Evolutionary conservation across 2,113 vertebrate species (phyloP), one percentile per base, ranked within the genome.

Genomic region (Scopus umbretta): DNA sequence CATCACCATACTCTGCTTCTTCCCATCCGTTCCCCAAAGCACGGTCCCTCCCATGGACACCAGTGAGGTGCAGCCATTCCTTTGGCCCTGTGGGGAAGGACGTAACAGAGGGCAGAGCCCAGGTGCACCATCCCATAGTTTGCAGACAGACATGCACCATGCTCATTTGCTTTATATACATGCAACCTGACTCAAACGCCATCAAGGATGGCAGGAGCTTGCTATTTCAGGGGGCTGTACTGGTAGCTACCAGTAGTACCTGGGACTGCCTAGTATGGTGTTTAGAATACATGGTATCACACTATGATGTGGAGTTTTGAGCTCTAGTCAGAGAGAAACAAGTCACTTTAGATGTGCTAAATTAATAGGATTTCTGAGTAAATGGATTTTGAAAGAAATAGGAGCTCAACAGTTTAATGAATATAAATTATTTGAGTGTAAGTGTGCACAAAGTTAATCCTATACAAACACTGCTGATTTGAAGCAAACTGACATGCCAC

Each of bases 251-350:
- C 34, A 7, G 56, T 11, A 67, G 38, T n/a, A n/a, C 22, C 6
- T 29, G 23, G 26, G 10, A 40, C 34, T 66, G 34, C 16, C 30
- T 16, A 1, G 9, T 27, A 26, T 19, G 5, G 18, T 11, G 12
- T 45, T 67, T 38, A 38, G n/a, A 79, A 32, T 34, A 50, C 11
- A 19, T 4, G 5, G 25, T n/a, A 61, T 22, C 15, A 23, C 25
- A 23, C 0, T 0, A 21, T 5, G 4, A 42, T 29, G 27, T 0
- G 1, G 18, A 16, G 3, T 6, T 55, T 49, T 49, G 59, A 90
- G 32, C 47, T 66, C 83, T 29, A 52, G 36, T 47, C 25, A 58
- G 30, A 73, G 34, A n/a, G 71, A 62, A 78, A 30, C 12, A 74
- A 83, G 45, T 47, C 29, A 49, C 23, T 92, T 38, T 0, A 5